Conservation (phyloP, 2,797 vertebrate genomes). For the Pelochelys cantorii region DNA sequence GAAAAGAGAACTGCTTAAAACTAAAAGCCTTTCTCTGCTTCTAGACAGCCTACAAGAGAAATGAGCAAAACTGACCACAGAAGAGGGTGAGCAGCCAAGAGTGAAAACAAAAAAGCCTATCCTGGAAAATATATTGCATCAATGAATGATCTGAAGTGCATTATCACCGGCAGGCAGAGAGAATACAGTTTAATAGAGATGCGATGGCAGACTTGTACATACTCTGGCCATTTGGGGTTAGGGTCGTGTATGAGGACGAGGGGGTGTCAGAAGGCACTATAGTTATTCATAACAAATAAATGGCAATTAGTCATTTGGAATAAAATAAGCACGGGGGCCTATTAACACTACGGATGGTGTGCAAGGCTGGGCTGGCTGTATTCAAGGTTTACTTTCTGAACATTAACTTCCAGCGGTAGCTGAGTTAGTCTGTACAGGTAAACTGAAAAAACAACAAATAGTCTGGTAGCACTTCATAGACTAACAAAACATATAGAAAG, state of each 20-base stretch:
- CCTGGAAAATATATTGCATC: conserved; percentile 65
- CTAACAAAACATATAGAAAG: no score
- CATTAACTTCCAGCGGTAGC: no score
- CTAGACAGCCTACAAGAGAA: conserved; percentile 88
- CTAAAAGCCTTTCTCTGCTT: conserved; percentile 84
- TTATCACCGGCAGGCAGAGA: not conserved
- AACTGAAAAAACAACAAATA: no score
- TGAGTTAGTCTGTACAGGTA: no score
- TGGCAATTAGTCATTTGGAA: not conserved
- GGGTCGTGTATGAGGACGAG: not conserved
- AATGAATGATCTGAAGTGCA: conserved; percentile 71
- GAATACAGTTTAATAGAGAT: conserved; percentile 58
- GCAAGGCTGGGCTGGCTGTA: not conserved
- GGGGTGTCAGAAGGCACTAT: conserved; percentile 6
- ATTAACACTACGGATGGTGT: not conserved
- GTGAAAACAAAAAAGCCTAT: conserved; percentile 81
- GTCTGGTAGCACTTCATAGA: no score
- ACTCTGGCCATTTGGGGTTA: not conserved
- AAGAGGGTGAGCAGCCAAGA: conserved; percentile 60
- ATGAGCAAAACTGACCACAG: conserved; percentile 83
- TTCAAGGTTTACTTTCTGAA: not conserved
- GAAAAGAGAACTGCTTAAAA: conserved; percentile 82
- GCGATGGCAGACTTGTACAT: conserved; percentile 8
- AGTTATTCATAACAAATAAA: conserved; percentile 28
- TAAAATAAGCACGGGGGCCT: fast-evolving